phyloP scores from a whole-genome alignment of 2,797 vertebrate species.

The Anisognathus igniventris region DNA sequence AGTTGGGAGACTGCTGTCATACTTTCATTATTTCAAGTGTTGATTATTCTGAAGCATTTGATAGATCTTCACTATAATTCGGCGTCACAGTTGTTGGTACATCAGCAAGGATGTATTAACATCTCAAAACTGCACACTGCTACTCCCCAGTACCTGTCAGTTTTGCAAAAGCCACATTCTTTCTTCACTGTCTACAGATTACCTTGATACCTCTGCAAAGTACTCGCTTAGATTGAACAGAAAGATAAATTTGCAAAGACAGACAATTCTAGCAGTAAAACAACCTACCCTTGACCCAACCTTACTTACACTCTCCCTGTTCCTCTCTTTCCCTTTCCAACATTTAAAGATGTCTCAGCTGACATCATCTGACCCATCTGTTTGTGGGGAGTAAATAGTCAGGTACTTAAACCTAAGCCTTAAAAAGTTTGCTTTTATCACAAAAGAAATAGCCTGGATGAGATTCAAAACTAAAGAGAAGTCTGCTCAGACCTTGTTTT shows the following conservation, averaged over 20 bases:
- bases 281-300: background rate
- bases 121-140: background rate
- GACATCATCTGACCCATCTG: background rate
- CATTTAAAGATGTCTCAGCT: background rate
- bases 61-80: background rate
- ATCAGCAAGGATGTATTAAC: background rate
- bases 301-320: background rate
- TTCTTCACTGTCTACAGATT: background rate
- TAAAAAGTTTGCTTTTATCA: background rate
- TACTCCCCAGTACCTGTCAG: background rate
- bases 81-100: accelerated
- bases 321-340: background rate
- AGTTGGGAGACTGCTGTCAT: background rate
- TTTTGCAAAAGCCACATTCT: background rate
- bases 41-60: background rate
- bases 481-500: background rate
- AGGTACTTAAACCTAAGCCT: background rate
- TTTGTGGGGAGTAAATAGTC: background rate
- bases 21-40: background rate
- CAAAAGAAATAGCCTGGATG: background rate
- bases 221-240: background rate
- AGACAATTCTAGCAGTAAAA: background rate
- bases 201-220: background rate
- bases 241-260: background rate
- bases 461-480: background rate